These are phyloP conservation scores for Riparia riparia DNA, from an alignment of 2,113 vertebrate genomes.

Conservation along the genomic window DNA sequence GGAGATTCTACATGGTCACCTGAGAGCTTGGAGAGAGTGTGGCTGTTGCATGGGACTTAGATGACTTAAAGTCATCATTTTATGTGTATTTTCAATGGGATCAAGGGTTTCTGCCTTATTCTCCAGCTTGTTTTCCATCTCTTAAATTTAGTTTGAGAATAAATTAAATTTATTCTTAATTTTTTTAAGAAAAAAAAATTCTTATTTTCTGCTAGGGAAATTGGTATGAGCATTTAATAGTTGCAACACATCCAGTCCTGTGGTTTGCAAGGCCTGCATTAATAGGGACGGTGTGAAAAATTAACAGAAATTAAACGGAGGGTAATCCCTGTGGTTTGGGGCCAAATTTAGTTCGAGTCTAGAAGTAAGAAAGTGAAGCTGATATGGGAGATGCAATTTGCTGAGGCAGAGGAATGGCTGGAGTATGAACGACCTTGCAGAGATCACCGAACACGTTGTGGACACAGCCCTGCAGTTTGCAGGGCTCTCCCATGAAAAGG, in stretches of 20 bases:
- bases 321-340: background rate
- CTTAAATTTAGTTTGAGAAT: background rate
- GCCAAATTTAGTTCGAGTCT: background rate
- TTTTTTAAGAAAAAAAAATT: background rate
- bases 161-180: background rate
- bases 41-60: background rate
- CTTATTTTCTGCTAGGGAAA: background rate
- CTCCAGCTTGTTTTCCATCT: background rate
- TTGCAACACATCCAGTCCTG: background rate
- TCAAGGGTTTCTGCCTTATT: background rate
- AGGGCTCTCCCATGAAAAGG: background rate
- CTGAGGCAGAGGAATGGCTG: background rate
- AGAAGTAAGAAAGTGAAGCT: background rate
- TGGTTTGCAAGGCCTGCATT: background rate
- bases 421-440: background rate
- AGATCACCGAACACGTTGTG: rapidly evolving
- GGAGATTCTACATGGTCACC: background rate
- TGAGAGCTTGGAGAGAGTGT: background rate
- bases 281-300: background rate
- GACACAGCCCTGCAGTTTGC: background rate
- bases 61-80: background rate
- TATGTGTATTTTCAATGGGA: background rate
- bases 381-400: background rate
- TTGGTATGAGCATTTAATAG: background rate
- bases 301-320: background rate